Evolutionary conservation across 2,888 invertebrate species (phyloP).

Genomic region (Drosophila monieri): DNA sequence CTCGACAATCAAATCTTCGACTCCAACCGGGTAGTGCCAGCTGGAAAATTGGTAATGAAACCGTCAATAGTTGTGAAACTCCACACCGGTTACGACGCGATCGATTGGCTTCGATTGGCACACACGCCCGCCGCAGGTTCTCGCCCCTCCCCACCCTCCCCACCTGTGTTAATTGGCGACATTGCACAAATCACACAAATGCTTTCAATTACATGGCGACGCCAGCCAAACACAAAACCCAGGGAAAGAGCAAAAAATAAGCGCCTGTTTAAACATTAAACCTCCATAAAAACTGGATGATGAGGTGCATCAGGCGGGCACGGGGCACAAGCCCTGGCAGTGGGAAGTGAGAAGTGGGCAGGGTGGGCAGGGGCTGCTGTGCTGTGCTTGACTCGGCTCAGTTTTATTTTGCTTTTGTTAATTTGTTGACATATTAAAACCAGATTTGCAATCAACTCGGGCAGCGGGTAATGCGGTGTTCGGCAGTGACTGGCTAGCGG

Average conservation of each 20-base stretch:
- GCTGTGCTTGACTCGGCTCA: slow-evolving; percentile 37
- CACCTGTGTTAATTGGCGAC: slow-evolving; percentile 66
- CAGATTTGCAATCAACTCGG: slow-evolving; percentile 76
- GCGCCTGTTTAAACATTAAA: slow-evolving; percentile 66
- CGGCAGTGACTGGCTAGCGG: slow-evolving; percentile 4
- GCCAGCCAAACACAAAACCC: slow-evolving; percentile 43
- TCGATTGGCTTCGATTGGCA: slow-evolving; percentile 52
- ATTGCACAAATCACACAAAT: slow-evolving; percentile 79
- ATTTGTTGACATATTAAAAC: slow-evolving; percentile 78
- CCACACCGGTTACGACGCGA: slow-evolving; percentile 34
- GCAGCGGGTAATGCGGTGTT: slow-evolving; percentile 33
- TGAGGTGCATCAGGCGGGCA: slow-evolving; percentile 14
- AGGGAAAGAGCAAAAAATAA: slow-evolving; percentile 33
- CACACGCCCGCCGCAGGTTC: slow-evolving; percentile 21
- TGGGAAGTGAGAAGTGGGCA: background rate
- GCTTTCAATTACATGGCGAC: slow-evolving; percentile 75
- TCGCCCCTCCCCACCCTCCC: slow-evolving; percentile 1
- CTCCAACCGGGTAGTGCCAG: slow-evolving; percentile 46
- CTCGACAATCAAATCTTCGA: slow-evolving; percentile 20
- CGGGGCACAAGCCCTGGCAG: background rate
- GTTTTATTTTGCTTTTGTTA: slow-evolving; percentile 51
- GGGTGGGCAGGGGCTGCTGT: slow-evolving; percentile 8
- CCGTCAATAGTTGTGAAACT: slow-evolving; percentile 62
- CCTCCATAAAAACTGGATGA: slow-evolving; percentile 34
- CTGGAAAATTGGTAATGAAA: slow-evolving; percentile 73